Evolutionary conservation across 2,797 vertebrate species (phyloP).

Genomic region (Hoplostethus atlanticus): DNA sequence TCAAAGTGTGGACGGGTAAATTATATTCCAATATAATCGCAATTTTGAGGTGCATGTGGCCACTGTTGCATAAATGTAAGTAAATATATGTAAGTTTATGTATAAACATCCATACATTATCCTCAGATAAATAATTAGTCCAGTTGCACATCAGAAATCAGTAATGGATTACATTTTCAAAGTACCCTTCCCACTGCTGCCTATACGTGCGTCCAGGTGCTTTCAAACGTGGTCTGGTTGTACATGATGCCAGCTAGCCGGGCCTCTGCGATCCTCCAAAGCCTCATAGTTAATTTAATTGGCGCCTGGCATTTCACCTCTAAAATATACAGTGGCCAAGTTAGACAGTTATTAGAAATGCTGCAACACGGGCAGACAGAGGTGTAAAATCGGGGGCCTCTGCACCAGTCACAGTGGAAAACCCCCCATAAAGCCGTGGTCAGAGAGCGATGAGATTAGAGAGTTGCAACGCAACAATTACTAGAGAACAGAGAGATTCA

Average conservation of each 20-base stretch:
- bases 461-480: conserved; percentile 45
- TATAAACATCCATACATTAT: no score
- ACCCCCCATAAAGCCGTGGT: conserved; percentile 63
- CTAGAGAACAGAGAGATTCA: conserved; percentile 25
- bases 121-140: background rate
- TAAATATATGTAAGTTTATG: no score
- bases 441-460: conserved; percentile 52
- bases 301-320: conserved; percentile 41
- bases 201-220: background rate
- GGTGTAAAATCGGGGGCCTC: conserved; percentile 70
- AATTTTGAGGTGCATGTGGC: no score
- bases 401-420: conserved; percentile 71
- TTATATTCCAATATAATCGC: no score
- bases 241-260: background rate
- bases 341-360: conserved; percentile 64
- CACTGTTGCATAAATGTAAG: no score
- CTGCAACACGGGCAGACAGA: conserved; percentile 62
- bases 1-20: no score
- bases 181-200: background rate
- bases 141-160: background rate
- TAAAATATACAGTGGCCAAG: conserved; percentile 29
- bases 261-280: conserved; percentile 11
- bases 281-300: conserved; percentile 51
- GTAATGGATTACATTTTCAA: background rate
- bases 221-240: background rate